Base-by-base conservation (phyloP, 2,113 vertebrate species). In the Tyrannus savana region DNA sequence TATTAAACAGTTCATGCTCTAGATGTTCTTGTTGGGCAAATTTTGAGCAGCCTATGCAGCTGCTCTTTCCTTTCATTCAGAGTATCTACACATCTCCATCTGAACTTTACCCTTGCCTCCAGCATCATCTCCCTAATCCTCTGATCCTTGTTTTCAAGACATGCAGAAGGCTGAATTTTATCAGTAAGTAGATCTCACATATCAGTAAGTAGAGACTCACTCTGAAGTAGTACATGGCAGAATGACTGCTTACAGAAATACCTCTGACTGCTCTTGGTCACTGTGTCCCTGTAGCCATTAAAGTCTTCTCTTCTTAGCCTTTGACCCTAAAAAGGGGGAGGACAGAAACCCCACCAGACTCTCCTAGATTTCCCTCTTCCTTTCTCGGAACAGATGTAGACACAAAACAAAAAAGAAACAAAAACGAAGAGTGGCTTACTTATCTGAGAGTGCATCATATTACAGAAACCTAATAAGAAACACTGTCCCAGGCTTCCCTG, bases 401-500 rank as follows among this genome's bases (percentile, higher is more conserved):
- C 28, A 41, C 16, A 13, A n/a, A 84, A 33, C 16, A 31, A 55
- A n/a, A 42, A 72, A 71, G 53, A 39, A 56, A 49, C 37, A 59
- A 39, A 27, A 71, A 28, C 31, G 27, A 42, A 8, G 6, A 17
- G 49, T 25, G 42, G 11, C 22, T 85, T 39, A 63, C 89, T 97
- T 97, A 96, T 91, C 94, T 82, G 24, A 49, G 39, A 62, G 59
- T 63, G 95, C 84, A 88, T 96, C 87, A 13, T 66, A 62, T 96
- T 97, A 94, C 96, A 85, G 95, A 96, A 97, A 96, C 92, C 82
- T 80, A 85, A 71, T 94, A 96, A 96, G 96, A 90, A 96, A 96
- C 93, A 67, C 46, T 91, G 94, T 89, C 89, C 89, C 50, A 96
- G 72, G 42, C 96, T 93, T 95, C 67, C 89, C 90, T 93, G 90